A percentile compares a stretch with the other conserved stretches of the same genome.
Conservation (phyloP, 2,797 vertebrate genomes). For the Ptychobarbus kaznakovi region DNA sequence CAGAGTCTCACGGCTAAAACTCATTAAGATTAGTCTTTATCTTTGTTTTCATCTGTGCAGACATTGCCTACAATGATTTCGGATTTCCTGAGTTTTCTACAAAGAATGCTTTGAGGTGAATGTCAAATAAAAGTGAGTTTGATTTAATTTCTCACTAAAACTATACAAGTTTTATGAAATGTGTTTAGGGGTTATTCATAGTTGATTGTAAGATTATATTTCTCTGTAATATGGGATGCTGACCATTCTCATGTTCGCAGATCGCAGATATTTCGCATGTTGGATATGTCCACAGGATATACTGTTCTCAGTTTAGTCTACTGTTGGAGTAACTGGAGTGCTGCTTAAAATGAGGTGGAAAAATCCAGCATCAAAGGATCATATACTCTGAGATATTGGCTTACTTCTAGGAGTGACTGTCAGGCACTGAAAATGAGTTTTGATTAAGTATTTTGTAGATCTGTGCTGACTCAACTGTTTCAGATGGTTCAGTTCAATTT, state of each 20-base stretch:
- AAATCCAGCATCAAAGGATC: neutral
- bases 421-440: neutral
- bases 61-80: neutral
- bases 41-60: slow-evolving; percentile 27
- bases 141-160: neutral
- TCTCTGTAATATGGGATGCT: neutral
- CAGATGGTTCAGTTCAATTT: neutral
- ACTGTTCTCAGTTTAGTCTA: neutral
- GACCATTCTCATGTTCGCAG: neutral
- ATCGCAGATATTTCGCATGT: neutral
- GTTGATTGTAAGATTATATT: neutral
- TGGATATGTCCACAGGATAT: neutral
- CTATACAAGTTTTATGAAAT: neutral
- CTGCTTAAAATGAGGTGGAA: neutral
- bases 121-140: neutral
- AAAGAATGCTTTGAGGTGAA: neutral
- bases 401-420: neutral
- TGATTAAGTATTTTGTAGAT: neutral
- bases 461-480: neutral
- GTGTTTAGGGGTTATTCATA: neutral
- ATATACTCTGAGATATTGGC: neutral
- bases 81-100: neutral
- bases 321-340: neutral
- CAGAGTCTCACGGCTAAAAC: neutral
- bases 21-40: slow-evolving; percentile 40